These are phyloP conservation scores for Tyria jacobaeae DNA, from an alignment of 2,888 invertebrate species.

Conservation along the genomic window DNA sequence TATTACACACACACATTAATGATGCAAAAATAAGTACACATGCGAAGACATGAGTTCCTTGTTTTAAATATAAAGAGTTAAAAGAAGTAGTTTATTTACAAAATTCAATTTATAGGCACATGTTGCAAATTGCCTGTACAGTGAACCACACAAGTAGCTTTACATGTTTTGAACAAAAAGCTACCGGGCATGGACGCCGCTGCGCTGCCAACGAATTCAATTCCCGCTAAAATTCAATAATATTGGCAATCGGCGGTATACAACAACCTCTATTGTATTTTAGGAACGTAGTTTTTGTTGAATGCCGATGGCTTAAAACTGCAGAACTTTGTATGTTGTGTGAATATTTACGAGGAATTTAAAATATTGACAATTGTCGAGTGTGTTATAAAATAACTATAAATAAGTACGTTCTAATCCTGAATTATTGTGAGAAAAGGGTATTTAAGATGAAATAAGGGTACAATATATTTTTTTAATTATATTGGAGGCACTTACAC, in stretches of 20 bases:
- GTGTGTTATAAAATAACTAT: background rate
- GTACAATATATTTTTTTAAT: too few species aligned
- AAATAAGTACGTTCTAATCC: background rate
- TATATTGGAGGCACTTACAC: too few species aligned
- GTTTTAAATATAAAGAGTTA: background rate
- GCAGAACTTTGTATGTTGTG: conserved; percentile 31
- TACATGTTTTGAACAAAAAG: conserved; percentile 29
- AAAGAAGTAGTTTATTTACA: background rate
- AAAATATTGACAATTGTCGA: conserved; percentile 10
- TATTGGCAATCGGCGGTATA: conserved; percentile 57
- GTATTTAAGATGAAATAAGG: too few species aligned
- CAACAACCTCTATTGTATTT: conserved; percentile 51
- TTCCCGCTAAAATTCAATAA: conserved; percentile 59
- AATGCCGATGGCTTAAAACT: conserved; percentile 37
- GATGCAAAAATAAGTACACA: too few species aligned
- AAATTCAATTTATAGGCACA: conserved; percentile 7
- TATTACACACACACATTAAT: too few species aligned
- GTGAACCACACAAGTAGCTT: conserved; percentile 27
- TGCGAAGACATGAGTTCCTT: too few species aligned
- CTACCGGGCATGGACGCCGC: conserved; percentile 23
- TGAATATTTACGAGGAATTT: conserved; percentile 11
- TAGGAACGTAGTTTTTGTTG: conserved; percentile 50
- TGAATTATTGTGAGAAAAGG: too few species aligned
- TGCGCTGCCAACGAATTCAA: conserved; percentile 50
- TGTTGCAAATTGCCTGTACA: conserved; percentile 25